A percentile compares a stretch with the other conserved stretches of the same genome.
phyloP scores from a whole-genome alignment of 1,140 invertebrate genomes.

The Diabrotica undecimpunctata region DNA sequence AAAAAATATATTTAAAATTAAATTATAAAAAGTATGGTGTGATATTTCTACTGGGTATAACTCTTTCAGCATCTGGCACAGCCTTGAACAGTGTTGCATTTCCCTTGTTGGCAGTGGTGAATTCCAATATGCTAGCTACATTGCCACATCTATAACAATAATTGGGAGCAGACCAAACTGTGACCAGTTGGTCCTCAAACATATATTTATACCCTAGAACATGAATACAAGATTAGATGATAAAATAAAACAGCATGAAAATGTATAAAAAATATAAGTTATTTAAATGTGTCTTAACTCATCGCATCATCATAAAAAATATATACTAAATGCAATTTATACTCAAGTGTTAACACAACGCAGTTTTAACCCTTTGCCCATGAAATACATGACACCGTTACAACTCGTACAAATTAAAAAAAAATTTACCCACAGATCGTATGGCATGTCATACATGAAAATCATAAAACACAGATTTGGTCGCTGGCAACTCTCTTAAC shows the following conservation, averaged over 20 bases:
- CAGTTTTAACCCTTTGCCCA: too few species aligned
- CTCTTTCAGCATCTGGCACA: constrained; percentile 87
- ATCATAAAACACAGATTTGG: too few species aligned
- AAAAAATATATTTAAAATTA: constrained; percentile 14
- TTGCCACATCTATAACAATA: constrained; percentile 96
- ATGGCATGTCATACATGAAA: too few species aligned
- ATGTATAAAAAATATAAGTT: too few species aligned
- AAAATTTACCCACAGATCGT: too few species aligned
- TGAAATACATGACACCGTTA: too few species aligned
- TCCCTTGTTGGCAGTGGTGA: constrained; percentile 71
- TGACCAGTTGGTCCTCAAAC: constrained; percentile 92
- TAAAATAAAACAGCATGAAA: background rate
- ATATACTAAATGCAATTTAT: too few species aligned
- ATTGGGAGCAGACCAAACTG: constrained; percentile 96
- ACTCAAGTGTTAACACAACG: too few species aligned
- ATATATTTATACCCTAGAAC: constrained; percentile 87
- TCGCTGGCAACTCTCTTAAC: too few species aligned
- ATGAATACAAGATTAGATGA: constrained; percentile 23
- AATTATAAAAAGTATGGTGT: constrained; percentile 93
- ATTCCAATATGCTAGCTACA: constrained; percentile 86
- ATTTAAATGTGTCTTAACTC: too few species aligned
- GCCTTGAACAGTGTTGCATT: constrained; percentile 88
- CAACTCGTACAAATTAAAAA: too few species aligned
- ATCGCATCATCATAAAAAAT: too few species aligned
- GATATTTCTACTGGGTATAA: constrained; percentile 85